These are phyloP conservation scores for Carcina quercana DNA, from an alignment of 2,888 invertebrate genomes.

Conservation along the genomic window DNA sequence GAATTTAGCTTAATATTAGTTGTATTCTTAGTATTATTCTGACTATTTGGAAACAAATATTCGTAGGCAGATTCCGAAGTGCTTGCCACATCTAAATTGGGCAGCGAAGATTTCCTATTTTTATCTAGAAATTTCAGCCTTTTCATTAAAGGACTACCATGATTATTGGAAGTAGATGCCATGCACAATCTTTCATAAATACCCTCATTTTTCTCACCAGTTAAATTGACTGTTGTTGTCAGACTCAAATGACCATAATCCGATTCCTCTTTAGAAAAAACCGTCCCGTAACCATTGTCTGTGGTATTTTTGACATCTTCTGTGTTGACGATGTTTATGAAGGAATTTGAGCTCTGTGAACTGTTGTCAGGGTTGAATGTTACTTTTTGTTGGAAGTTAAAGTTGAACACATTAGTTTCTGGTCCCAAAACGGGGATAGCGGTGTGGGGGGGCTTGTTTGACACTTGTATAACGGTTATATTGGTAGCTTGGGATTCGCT, in stretches of 20 bases:
- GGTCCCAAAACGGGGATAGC: slow-evolving; percentile 54
- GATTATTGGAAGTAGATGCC: slow-evolving; percentile 53
- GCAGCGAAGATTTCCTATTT: slow-evolving; percentile 49
- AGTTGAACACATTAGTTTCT: slow-evolving; percentile 48
- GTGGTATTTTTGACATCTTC: slow-evolving; percentile 27
- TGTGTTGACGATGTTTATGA: slow-evolving; percentile 59
- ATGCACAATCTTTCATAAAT: slow-evolving; percentile 54
- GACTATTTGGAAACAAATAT: slow-evolving; percentile 44
- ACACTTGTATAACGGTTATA: slow-evolving; percentile 77
- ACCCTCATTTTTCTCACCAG: slow-evolving; percentile 30
- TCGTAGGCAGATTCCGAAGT: slow-evolving; percentile 47
- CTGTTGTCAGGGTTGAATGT: slow-evolving; percentile 23
- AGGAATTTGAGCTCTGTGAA: slow-evolving; percentile 20
- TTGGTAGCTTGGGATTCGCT: slow-evolving; percentile 52
- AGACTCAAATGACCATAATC: slow-evolving; percentile 62
- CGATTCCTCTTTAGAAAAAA: slow-evolving; percentile 35
- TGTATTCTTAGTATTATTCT: slow-evolving; percentile 20
- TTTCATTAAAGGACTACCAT: slow-evolving; percentile 26
- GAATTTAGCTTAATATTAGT: slow-evolving; percentile 4
- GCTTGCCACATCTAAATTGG: slow-evolving; percentile 42
- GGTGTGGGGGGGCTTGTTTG: slow-evolving; percentile 64
- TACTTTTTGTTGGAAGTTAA: slow-evolving; percentile 41
- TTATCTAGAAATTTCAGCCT: slow-evolving; percentile 39
- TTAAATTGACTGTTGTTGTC: slow-evolving; percentile 53
- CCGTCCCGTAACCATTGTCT: slow-evolving; percentile 48